Percentiles rank a stretch among this genome's conserved stretches.
phyloP scores from a whole-genome alignment of 2,113 vertebrate genomes.

The Arizona elegans region DNA sequence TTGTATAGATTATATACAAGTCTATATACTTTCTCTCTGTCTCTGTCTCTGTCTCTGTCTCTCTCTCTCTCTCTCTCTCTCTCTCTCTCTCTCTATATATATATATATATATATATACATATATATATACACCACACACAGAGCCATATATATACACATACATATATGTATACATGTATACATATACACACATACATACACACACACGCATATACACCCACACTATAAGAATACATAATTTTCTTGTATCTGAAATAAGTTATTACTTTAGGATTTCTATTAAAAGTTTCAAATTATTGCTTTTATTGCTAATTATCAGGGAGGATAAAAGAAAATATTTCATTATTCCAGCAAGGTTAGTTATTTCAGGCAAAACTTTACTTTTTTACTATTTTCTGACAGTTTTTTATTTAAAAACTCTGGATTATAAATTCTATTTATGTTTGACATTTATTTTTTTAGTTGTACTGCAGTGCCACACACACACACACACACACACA shows the following conservation, averaged over 20 bases:
- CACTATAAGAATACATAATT: too few species aligned
- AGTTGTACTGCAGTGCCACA: background rate
- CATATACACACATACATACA: too few species aligned
- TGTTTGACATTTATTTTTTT: background rate
- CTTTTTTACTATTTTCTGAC: background rate
- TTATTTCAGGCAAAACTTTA: background rate
- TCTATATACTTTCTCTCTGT: too few species aligned
- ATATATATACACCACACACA: too few species aligned
- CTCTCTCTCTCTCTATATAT: too few species aligned
- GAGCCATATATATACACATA: too few species aligned
- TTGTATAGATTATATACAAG: background rate
- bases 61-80: too few species aligned
- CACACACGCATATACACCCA: too few species aligned
- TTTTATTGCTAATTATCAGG: background rate
- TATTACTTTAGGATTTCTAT: background rate
- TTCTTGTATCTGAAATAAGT: conserved; percentile 14
- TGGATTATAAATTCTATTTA: background rate
- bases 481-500: too few species aligned
- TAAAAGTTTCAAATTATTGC: background rate
- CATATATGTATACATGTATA: too few species aligned
- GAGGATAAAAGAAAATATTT: background rate
- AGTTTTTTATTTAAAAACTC: background rate
- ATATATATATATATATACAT: too few species aligned
- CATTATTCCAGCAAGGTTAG: background rate
- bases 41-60: too few species aligned